phyloP scores from a whole-genome alignment of 2,888 invertebrate genomes.

The Esperia sulphurella region DNA sequence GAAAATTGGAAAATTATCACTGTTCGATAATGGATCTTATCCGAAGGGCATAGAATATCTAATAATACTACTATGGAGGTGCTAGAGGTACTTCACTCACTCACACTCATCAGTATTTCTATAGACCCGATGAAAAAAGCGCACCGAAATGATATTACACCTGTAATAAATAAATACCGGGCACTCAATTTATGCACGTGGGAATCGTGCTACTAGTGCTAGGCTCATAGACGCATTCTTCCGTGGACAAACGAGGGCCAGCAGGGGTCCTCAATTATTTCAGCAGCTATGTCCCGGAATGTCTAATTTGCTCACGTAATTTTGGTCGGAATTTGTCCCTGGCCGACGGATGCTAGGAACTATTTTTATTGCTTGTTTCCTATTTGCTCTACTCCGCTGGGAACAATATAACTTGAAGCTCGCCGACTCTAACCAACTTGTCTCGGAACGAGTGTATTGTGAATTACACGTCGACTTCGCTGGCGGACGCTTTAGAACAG shows the following conservation, averaged over 20 bases:
- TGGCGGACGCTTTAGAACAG: slow-evolving; percentile 17
- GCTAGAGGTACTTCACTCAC: too few species aligned
- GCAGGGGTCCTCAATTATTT: slow-evolving; percentile 64
- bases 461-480: slow-evolving; percentile 54
- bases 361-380: slow-evolving; percentile 78
- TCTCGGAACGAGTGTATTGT: slow-evolving; percentile 65
- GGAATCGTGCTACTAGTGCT: not conserved
- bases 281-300: slow-evolving; percentile 69
- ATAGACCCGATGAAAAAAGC: too few species aligned
- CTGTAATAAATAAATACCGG: too few species aligned
- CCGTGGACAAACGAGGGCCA: slow-evolving; percentile 42
- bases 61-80: too few species aligned
- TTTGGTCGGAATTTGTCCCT: slow-evolving; percentile 70
- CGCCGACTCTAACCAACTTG: slow-evolving; percentile 62
- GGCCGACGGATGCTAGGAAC: slow-evolving; percentile 64
- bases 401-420: slow-evolving; percentile 68
- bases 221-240: slow-evolving; percentile 37
- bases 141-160: too few species aligned
- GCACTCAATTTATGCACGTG: not conserved
- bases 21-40: too few species aligned
- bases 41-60: too few species aligned
- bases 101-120: too few species aligned
- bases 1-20: too few species aligned
- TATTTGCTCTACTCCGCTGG: slow-evolving; percentile 63
- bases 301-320: slow-evolving; percentile 79